Base-by-base conservation (phyloP, 2,888 invertebrate genomes). In the Horisme vitalbata region DNA sequence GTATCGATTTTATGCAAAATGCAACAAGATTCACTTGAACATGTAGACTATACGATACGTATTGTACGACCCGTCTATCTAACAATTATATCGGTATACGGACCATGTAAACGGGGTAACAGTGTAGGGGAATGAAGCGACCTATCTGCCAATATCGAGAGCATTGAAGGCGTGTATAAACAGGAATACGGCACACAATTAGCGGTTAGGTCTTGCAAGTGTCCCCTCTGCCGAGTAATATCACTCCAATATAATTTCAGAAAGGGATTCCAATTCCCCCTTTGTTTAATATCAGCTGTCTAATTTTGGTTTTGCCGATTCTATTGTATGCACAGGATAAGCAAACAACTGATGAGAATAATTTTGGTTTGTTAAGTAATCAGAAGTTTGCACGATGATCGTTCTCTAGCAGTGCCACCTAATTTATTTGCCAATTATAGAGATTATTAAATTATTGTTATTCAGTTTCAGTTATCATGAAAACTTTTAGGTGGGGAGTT, bases 1-100 rank as follows among this genome's bases (percentile, higher is more conserved):
- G 78, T 85, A 89, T 89, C 85, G 89, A 89, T 89, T 89, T 88
- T 88, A 88, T 89, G 88, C 87, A 89, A 88, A 89, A 85, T 87
- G 84, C 86, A 88, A 84, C 86, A 85, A 87, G 85, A 86, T 88
- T 88, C 85, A 85, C 83, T 83, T 79, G 79, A 79, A 80, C 79
- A 75, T 69, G 77, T 75, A 67, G 75, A 61, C 68, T 76, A 60
- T 69, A 61, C 65, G 56, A 69, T 75, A 75, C 73, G 70, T 77
- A 76, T 72, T 74, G 71, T 60, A 65, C 63, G 68, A 68, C 68
- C 71, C 69, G 54, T 70, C 74, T 75, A 81, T 75, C 78, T 79
- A 78, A 71, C 81, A 84, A 86, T 83, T 86, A 87, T 79, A 80
- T 71, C 70, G 66, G 72, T 66, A 69, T 72, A 73, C 69, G 69